phyloP scores from a whole-genome alignment of 2,797 vertebrate genomes.

The Luscinia luscinia region DNA sequence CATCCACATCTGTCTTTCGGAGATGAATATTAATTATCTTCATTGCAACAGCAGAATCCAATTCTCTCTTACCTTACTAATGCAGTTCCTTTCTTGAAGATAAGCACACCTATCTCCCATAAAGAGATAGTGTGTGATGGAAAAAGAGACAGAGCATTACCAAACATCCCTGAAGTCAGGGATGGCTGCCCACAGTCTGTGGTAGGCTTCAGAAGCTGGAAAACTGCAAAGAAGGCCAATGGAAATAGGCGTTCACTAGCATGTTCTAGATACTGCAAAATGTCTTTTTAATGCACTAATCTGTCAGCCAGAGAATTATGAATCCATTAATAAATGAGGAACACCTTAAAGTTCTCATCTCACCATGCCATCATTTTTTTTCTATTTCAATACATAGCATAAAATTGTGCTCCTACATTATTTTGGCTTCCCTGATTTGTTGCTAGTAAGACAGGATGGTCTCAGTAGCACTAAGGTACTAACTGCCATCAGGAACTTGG shows the following conservation, averaged over 20 bases:
- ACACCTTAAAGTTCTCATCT: not conserved
- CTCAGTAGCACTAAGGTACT: not conserved
- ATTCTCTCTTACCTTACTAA: not conserved
- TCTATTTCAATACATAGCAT: not conserved
- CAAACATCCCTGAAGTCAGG: not conserved
- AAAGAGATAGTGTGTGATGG: not conserved
- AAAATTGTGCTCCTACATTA: not conserved
- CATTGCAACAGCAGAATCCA: not conserved
- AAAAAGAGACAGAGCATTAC: not conserved
- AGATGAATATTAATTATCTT: constrained; percentile 19
- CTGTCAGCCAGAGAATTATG: not conserved
- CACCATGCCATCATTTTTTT: not conserved
- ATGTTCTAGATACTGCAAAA: not conserved
- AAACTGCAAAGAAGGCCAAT: not conserved
- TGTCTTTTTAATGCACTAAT: not conserved
- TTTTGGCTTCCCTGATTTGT: not conserved
- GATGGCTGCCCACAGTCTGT: not conserved
- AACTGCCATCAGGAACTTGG: not conserved
- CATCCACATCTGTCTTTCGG: constrained; percentile 10
- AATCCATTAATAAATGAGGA: not conserved
- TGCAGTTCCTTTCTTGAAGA: not conserved
- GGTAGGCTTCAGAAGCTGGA: not conserved
- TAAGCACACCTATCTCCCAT: not conserved
- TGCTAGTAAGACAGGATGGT: not conserved
- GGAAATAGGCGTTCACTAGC: not conserved